Evolutionary conservation across 2,888 invertebrate genomes (phyloP).

Genomic region (Drosophila putrida): DNA sequence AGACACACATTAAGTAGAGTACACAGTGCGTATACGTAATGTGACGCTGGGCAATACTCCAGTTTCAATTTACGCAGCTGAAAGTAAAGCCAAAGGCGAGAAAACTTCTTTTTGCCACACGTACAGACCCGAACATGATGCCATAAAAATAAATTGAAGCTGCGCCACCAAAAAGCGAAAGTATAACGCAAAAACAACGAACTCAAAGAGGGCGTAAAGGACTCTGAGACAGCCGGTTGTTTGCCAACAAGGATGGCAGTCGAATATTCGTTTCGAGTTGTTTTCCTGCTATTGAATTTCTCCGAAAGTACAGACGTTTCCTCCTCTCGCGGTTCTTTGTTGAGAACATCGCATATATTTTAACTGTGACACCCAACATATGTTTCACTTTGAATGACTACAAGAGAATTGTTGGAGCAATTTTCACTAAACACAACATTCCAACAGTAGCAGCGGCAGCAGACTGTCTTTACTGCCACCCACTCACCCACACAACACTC

Average conservation of each 20-base stretch:
- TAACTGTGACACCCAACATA: conserved; percentile 75
- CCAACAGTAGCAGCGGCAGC: conserved; percentile 19
- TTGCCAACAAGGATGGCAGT: not conserved
- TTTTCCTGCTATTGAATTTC: conserved; percentile 52
- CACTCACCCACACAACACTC: not conserved
- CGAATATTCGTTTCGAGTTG: conserved; percentile 49
- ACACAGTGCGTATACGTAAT: conserved; percentile 65
- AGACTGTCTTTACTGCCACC: conserved; percentile 16
- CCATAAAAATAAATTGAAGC: conserved; percentile 78
- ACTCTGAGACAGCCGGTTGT: not conserved
- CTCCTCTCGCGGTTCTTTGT: conserved; percentile 9
- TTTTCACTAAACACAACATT: conserved; percentile 75
- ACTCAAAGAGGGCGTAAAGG: conserved; percentile 27
- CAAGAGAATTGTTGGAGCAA: conserved; percentile 71
- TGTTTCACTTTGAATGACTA: conserved; percentile 75
- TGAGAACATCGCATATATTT: conserved; percentile 54
- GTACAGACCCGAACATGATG: conserved; percentile 65
- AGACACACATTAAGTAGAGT: conserved; percentile 23
- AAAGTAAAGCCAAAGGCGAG: conserved; percentile 54
- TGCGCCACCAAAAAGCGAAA: conserved; percentile 47
- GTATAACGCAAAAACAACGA: conserved; percentile 22
- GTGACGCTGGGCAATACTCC: conserved; percentile 56
- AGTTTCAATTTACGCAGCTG: conserved; percentile 69
- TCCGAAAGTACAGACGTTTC: not conserved
- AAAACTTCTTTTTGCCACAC: conserved; percentile 49